Conservation (phyloP, 2,113 vertebrate genomes). For the Dolichallabes microphthalmus region DNA sequence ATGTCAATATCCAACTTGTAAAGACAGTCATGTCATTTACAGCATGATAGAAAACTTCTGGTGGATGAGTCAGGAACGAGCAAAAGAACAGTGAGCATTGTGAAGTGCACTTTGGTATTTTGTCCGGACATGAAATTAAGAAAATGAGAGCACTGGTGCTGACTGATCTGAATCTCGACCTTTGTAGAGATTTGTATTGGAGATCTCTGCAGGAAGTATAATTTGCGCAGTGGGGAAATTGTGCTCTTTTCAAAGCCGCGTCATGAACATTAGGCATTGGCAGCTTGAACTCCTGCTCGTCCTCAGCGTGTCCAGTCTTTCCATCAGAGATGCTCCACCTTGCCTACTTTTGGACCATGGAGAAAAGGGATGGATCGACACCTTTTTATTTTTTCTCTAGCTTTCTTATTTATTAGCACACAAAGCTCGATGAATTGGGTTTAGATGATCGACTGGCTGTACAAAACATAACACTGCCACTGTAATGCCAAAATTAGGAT, state of each 20-base stretch:
- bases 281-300: neutral
- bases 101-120: neutral
- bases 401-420: neutral
- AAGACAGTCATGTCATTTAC: neutral
- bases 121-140: neutral
- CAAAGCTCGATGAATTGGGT: neutral
- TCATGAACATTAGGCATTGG: neutral
- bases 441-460: neutral
- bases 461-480: neutral
- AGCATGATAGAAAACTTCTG: neutral
- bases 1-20: neutral
- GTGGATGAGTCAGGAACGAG: neutral
- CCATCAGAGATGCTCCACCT: neutral
- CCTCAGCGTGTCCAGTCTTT: neutral
- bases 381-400: neutral
- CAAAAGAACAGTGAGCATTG: neutral
- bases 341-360: neutral
- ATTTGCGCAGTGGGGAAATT: neutral
- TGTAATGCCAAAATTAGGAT: neutral
- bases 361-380: neutral
- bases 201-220: neutral
- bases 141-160: neutral
- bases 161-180: neutral
- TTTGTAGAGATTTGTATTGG: neutral
- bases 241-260: neutral